Percentiles rank a stretch among this genome's conserved stretches.
Evolutionary conservation across 2,113 vertebrate species (phyloP).

Genomic region (Campylomormyrus numenius): DNA sequence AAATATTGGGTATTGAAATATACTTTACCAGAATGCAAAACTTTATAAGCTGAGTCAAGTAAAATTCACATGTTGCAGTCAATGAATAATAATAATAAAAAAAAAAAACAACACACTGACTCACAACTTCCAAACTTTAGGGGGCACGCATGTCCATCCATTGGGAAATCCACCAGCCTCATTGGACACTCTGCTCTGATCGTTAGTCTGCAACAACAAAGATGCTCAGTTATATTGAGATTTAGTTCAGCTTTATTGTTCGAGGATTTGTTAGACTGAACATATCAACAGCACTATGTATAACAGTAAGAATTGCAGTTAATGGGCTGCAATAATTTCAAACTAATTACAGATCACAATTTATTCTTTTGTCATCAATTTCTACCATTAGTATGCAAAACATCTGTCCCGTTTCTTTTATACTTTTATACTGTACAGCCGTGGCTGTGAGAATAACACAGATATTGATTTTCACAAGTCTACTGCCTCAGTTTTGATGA

Average conservation of each 20-base stretch:
- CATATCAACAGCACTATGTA: background rate
- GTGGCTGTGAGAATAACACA: too few species aligned
- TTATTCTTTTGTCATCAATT: background rate
- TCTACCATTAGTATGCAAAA: background rate
- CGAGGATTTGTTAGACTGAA: background rate
- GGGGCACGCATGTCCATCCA: background rate
- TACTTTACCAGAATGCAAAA: too few species aligned
- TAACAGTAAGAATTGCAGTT: background rate
- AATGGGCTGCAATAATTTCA: background rate
- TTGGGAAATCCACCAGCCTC: background rate
- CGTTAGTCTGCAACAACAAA: background rate
- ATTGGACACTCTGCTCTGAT: background rate
- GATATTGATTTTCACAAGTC: too few species aligned
- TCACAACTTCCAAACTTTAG: background rate
- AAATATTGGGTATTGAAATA: too few species aligned
- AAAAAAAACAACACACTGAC: background rate
- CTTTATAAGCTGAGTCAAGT: background rate
- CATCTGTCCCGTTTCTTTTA: background rate
- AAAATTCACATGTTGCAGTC: background rate
- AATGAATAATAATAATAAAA: background rate
- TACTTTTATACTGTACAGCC: background rate
- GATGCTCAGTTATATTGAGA: background rate
- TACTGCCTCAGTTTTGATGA: too few species aligned
- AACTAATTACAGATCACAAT: background rate
- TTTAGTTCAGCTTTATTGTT: background rate